Conservation (phyloP, 2,113 vertebrate genomes). For the Vulpes vulpes region DNA sequence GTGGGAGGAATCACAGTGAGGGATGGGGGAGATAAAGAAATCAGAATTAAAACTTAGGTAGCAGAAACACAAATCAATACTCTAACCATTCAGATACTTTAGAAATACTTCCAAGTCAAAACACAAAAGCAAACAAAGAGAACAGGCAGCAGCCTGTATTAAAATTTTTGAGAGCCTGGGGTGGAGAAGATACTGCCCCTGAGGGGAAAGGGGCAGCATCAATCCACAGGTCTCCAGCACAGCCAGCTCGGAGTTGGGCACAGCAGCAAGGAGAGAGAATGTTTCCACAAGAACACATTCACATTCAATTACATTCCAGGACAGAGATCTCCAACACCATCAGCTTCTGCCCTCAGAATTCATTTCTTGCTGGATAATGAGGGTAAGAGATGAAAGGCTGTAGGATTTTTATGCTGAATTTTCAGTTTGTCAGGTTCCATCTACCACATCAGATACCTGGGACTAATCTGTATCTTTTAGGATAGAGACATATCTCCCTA, state of each 20-base stretch:
- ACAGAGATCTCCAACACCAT: neutral
- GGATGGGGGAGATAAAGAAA: neutral
- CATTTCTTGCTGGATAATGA: neutral
- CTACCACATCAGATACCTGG: neutral
- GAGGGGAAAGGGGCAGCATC: neutral
- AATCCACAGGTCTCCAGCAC: neutral
- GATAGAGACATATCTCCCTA: constrained; percentile 38
- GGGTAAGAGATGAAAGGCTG: constrained; percentile 73
- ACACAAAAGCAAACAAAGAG: neutral
- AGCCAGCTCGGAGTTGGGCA: neutral
- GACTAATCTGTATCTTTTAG: constrained; percentile 56
- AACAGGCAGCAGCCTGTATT: neutral
- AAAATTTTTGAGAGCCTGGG: neutral
- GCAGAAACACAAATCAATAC: neutral
- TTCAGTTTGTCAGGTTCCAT: constrained; percentile 75
- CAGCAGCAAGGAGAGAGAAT: neutral
- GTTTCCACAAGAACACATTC: accelerated
- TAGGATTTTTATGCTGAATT: constrained; percentile 61
- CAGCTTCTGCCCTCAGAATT: constrained; percentile 33
- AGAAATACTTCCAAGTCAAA: constrained; percentile 42
- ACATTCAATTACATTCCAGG: accelerated
- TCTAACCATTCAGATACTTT: neutral
- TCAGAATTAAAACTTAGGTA: neutral
- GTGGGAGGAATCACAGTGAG: neutral
- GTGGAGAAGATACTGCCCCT: neutral